Conservation (phyloP, 2,888 invertebrate species). For the Hedychridium roseum region DNA sequence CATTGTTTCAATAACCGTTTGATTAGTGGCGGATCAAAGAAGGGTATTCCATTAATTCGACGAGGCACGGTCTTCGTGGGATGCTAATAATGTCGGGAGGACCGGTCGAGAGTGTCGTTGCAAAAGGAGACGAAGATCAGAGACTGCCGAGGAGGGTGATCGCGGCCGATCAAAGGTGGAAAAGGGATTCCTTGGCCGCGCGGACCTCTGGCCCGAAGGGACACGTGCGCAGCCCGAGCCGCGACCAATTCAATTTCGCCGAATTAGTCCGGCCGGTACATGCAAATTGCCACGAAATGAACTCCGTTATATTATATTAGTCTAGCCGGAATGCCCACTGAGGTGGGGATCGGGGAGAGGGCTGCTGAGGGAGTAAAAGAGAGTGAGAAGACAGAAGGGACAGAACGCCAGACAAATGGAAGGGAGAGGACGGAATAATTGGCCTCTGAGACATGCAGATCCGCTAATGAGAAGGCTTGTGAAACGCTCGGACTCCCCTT, state of each 20-base stretch:
- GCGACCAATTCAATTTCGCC: slow-evolving; percentile 58
- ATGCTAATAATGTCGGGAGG: too few relatives aligned
- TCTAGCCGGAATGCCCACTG: slow-evolving; percentile 53
- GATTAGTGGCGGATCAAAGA: too few relatives aligned
- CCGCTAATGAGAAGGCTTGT: slow-evolving; percentile 57
- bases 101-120: too few relatives aligned
- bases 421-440: slow-evolving; percentile 51
- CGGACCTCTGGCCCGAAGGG: slow-evolving; percentile 16
- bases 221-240: slow-evolving; percentile 47
- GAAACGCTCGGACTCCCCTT: slow-evolving; percentile 34
- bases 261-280: slow-evolving; percentile 60
- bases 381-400: slow-evolving; percentile 6
- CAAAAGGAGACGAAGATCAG: not conserved
- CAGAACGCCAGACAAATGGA: too few relatives aligned
- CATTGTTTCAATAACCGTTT: too few relatives aligned
- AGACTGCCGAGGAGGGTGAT: not conserved
- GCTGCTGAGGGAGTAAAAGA: slow-evolving; percentile 2
- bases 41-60: too few relatives aligned
- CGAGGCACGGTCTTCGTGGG: too few relatives aligned
- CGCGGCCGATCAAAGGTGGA: not conserved
- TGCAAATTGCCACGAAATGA: slow-evolving; percentile 62
- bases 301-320: slow-evolving; percentile 62
- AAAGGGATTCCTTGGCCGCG: not conserved
- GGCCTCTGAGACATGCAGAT: slow-evolving; percentile 60
- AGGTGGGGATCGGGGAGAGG: slow-evolving; percentile 14